phyloP scores from a whole-genome alignment of 53 echinoderm and acorn worm genomes.

The Arbacia lixula region DNA sequence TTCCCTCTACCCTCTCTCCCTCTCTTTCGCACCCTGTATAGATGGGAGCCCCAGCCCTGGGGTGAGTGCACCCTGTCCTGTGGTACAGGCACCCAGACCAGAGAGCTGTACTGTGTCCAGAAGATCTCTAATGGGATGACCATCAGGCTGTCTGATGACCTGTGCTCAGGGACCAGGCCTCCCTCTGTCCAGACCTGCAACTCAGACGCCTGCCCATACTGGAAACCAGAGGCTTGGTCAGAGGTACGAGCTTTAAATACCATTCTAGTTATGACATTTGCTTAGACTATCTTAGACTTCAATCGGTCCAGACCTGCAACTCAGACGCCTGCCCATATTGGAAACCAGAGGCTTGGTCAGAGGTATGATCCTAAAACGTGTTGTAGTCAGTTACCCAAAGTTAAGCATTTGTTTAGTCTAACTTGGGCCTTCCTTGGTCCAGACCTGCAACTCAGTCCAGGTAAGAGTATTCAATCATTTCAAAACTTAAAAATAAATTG shows the following conservation, averaged over 20 bases:
- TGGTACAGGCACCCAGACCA: conserved; percentile 71
- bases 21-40: too few species aligned
- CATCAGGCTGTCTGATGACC: conserved; percentile 54
- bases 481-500: too few species aligned
- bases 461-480: too few species aligned
- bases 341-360: conserved; percentile 75
- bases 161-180: conserved; percentile 66
- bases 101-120: conserved; percentile 56
- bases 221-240: conserved; percentile 79
- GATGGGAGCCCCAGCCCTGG: conserved; percentile 85
- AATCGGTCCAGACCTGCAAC: conserved; percentile 64
- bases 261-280: too few species aligned
- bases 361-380: too few species aligned
- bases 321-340: conserved; percentile 77
- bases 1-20: not conserved
- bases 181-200: conserved; percentile 63
- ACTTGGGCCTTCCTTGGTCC: too few species aligned
- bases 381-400: too few species aligned
- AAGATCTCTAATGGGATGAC: conserved; percentile 54
- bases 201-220: conserved; percentile 74
- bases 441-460: too few species aligned
- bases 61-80: conserved; percentile 66
- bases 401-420: too few species aligned
- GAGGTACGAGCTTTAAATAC: too few species aligned
- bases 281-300: too few species aligned